These are phyloP conservation scores for Tribolium madens DNA, from an alignment of 1,140 invertebrate genomes.

Conservation along the genomic window DNA sequence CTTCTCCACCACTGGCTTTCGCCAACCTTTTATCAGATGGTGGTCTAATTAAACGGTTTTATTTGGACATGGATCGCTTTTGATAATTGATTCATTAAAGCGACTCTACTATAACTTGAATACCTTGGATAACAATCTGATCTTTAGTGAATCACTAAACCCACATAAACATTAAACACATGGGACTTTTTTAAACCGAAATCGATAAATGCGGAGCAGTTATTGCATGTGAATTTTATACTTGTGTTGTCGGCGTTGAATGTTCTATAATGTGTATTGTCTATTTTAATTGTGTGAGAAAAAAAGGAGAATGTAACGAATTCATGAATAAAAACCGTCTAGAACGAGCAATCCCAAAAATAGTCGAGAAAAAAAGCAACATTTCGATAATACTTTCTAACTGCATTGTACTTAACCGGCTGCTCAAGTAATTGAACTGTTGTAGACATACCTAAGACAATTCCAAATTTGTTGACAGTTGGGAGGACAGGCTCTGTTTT, in stretches of 20 bases:
- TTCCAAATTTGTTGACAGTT: not conserved
- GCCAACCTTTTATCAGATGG: not conserved
- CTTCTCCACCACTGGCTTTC: not conserved
- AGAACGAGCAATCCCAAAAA: not conserved
- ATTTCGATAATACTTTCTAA: conserved; percentile 4
- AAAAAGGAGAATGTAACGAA: conserved; percentile 24
- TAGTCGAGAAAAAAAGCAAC: not conserved
- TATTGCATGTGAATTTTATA: conserved; percentile 12
- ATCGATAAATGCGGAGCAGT: conserved; percentile 16
- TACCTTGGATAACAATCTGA: conserved; percentile 46
- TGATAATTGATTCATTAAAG: conserved; percentile 29
- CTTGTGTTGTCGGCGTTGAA: conserved; percentile 4
- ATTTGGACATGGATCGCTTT: conserved; percentile 1
- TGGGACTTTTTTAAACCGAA: conserved; percentile 27
- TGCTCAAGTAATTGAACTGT: not conserved
- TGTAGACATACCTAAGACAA: not conserved
- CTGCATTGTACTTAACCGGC: conserved; percentile 1
- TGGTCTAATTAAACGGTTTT: conserved; percentile 7
- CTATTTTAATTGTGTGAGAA: conserved; percentile 22
- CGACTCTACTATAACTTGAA: conserved; percentile 27
- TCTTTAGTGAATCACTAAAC: conserved; percentile 45
- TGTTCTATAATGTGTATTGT: conserved; percentile 31
- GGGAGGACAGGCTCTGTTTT: not conserved
- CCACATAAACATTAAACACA: conserved; percentile 50
- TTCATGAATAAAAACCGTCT: not conserved